Evolutionary conservation across 37 sponge, comb jelly and placozoan species (phyloP), one percentile per base, ranked within the genome.

Genomic region (Cliona cf. orientalis): DNA sequence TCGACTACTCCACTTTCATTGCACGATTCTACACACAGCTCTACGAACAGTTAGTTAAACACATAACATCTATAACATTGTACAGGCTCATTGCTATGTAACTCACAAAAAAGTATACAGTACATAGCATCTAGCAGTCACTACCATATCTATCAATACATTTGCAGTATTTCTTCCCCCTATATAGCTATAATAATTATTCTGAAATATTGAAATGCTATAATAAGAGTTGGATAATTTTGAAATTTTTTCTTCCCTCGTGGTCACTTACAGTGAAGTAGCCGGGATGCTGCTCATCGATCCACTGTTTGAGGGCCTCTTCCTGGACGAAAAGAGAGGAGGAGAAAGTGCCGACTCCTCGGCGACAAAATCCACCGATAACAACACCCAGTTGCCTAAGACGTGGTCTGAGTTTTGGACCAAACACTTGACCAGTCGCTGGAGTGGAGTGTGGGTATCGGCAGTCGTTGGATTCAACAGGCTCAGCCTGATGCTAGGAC

Each of bases 1-100:
- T 45, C n/a, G 89, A 88, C 49, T 88, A 60, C 57, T 40, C 78
- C 7, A 76, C 84, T 11, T 46, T 88, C 17, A 31, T 88, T 0
- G 69, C 89, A 5, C 38, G 89, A 58, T 90, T 84, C 69, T 90
- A 90, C 80, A 79, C 90, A 59, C 86, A 80, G 34, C 58, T 79
- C 1, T 84, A 90, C 68, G 90, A 84, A 73, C 57, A 84, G 89
- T 88, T 36, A 82, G 83, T 46, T 4, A 19, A 5, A 32, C 5
- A 32, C 67, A 45, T 71, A 6, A 71, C 46, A 9, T 22, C 14
- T 23, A 9, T 31, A 44, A 7, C 40, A 11, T 21, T 12, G 26
- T 28, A 25, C 26, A n/a, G 26, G 12, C 5, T 61, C 28, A n/a
- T 61, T 61, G 26, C 63, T n/a, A 61, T 61, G 14, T 14, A 61